Conservation (phyloP, 2,113 vertebrate genomes). For the Lagopus muta region DNA sequence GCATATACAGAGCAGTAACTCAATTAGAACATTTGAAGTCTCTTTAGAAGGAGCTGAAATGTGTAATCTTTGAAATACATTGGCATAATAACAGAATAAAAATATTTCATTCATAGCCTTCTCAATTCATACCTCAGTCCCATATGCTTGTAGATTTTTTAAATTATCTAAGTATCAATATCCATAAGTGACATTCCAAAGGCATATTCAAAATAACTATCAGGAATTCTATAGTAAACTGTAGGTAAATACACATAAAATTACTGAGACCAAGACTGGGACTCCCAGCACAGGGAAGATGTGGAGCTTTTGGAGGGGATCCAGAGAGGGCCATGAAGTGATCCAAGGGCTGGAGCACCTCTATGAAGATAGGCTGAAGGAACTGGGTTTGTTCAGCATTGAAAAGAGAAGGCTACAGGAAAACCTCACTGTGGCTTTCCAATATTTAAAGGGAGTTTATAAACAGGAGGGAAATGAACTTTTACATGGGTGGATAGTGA, state of each 20-base stretch:
- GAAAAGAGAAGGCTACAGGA: no score
- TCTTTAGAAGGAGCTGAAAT: neutral
- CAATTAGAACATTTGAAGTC: neutral
- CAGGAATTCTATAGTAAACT: neutral
- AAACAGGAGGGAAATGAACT: no score
- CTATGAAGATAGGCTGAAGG: no score
- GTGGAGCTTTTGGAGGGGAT: no score
- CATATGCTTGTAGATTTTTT: neutral
- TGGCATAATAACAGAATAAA: neutral
- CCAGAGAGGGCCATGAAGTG: no score
- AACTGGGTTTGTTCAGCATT: no score
- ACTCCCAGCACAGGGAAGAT: no score
- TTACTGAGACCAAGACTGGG: no score
- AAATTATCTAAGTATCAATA: neutral
- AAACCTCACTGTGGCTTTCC: no score
- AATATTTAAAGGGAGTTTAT: no score
- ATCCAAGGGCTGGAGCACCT: no score
- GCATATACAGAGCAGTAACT: neutral
- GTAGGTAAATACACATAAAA: neutral
- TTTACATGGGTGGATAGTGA: no score
- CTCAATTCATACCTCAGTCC: fast-evolving
- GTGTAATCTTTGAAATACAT: neutral
- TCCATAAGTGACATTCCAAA: neutral
- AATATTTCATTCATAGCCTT: neutral
- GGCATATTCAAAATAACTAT: neutral